Evolutionary conservation across 2,888 invertebrate genomes (phyloP), one percentile per base, ranked within the genome.

Genomic region (Pocota personata): DNA sequence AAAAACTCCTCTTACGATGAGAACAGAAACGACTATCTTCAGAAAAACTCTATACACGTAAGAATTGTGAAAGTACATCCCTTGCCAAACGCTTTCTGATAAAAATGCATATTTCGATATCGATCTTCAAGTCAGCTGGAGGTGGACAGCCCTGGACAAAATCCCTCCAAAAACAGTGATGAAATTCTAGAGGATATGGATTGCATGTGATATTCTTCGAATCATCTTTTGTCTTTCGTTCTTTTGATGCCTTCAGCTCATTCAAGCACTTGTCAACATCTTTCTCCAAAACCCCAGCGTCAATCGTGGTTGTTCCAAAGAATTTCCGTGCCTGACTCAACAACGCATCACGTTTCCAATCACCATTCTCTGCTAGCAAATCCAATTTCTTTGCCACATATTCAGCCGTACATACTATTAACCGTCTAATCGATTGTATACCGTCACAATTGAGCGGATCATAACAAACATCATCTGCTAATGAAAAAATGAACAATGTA

Each of bases 391-490:
- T 88, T 1, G 84, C 88, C 24, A 89, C 67, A 21, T 89, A 90
- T 66, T 89, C 89, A 10, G 76, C 83, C 4, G 88, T 76, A 72
- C 89, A 90, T 5, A 87, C 66, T 7, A 88, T 87, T 55, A 89
- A 69, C 16, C 87, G 62, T 57, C 88, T 89, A 6, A 89, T 78
- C 55, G 82, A 55, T 48, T 79, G 50, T 72, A 89, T 79, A 19
- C 88, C 82, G 21, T 88, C 87, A 62, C 89, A 89, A 55, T 87
- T 87, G 58, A 89, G 89, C 30, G 89, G 89, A 88, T 89, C 89
- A 24, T 87, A 88, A 21, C 71, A 60, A 19, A 82, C 82, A 43
- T 87, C 88, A 52, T 66, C 60, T 19, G 78, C 88, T 88, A 19
- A 24, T 24, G 43, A 14, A 24, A 46, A 8, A 19, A 46, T 8